phyloP scores from a whole-genome alignment of 1,140 invertebrate genomes.

The Ectropis grisescens region DNA sequence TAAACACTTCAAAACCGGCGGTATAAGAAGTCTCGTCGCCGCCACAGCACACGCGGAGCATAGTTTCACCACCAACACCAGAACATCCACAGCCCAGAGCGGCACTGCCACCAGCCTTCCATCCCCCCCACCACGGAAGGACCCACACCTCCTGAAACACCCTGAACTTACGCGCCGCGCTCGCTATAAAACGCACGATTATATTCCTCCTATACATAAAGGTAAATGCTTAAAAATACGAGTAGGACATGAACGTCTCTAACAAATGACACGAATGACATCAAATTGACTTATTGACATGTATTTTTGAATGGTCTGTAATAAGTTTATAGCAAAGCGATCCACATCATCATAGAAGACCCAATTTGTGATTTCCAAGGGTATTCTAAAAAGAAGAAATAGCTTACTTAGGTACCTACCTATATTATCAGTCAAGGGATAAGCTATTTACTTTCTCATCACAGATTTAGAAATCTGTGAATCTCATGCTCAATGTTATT shows the following conservation, averaged over 20 bases:
- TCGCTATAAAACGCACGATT: constrained; percentile 31
- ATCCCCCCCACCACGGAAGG: constrained; percentile 47
- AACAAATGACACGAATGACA: constrained; percentile 2
- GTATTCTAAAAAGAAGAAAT: no score
- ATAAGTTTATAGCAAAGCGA: no score
- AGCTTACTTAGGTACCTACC: no score
- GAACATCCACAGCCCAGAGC: constrained; percentile 37
- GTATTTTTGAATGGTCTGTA: no score
- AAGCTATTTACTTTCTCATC: no score
- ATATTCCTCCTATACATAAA: constrained; percentile 43
- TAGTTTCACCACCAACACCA: constrained; percentile 44
- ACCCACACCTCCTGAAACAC: constrained; percentile 46
- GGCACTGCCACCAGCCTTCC: constrained; percentile 34
- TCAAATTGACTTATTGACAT: neutral
- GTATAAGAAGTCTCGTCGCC: constrained; percentile 28
- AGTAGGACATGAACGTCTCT: constrained; percentile 1
- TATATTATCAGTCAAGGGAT: no score
- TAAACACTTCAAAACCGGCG: constrained; percentile 42
- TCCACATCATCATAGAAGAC: no score
- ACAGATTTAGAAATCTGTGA: no score
- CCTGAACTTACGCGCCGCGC: constrained; percentile 43
- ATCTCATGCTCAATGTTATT: no score
- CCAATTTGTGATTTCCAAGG: no score
- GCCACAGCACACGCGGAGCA: constrained; percentile 37
- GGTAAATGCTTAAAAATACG: constrained; percentile 22